Conservation (phyloP, 2,888 invertebrate species). For the Tromatobia lineatoria region DNA sequence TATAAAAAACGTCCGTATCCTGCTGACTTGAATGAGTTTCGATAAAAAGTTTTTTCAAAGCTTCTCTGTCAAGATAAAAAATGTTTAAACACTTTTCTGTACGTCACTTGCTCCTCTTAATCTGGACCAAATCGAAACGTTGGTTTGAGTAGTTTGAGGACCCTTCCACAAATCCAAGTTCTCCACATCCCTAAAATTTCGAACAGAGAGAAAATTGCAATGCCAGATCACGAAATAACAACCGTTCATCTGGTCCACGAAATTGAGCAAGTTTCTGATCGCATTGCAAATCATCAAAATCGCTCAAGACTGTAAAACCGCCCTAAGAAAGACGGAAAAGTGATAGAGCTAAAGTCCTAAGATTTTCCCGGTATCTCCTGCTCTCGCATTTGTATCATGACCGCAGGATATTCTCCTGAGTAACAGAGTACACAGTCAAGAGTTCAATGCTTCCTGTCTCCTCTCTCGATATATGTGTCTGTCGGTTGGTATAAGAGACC, state of each 20-base stretch:
- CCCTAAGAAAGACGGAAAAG: neutral
- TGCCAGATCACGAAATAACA: neutral
- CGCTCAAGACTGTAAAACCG: neutral
- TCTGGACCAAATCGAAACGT: too few relatives aligned
- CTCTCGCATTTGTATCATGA: slow-evolving; percentile 6
- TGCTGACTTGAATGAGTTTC: too few relatives aligned
- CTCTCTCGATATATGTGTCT: slow-evolving; percentile 52
- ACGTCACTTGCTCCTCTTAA: too few relatives aligned
- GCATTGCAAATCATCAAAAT: neutral
- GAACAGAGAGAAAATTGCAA: neutral
- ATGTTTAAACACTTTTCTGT: too few relatives aligned
- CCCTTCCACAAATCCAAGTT: too few relatives aligned
- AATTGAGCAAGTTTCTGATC: neutral
- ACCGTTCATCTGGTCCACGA: neutral
- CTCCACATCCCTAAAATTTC: too few relatives aligned
- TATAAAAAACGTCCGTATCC: too few relatives aligned
- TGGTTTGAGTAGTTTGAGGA: too few relatives aligned
- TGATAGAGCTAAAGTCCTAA: neutral
- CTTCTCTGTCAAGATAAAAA: too few relatives aligned
- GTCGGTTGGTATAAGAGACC: slow-evolving; percentile 49
- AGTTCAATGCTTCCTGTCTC: slow-evolving; percentile 53
- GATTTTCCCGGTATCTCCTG: neutral
- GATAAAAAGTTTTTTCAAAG: too few relatives aligned
- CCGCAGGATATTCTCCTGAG: slow-evolving; percentile 15
- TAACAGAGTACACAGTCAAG: slow-evolving; percentile 9